Evolutionary conservation across 2,797 vertebrate genomes (phyloP).

Genomic region (Spea hammondii): DNA sequence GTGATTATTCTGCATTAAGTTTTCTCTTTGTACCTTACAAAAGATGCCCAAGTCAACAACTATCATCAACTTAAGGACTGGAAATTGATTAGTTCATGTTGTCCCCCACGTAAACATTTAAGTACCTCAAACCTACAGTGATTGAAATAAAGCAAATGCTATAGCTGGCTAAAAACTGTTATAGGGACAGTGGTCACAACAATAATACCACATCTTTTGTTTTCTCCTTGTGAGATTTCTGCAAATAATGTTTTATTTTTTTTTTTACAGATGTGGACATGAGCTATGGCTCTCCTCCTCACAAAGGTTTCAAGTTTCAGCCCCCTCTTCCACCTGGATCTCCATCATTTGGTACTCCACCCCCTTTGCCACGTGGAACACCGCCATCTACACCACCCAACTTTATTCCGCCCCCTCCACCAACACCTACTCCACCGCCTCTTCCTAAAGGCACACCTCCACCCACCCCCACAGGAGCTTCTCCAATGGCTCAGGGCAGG

Average conservation of each 20-base stretch:
- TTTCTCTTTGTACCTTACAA: too few relatives aligned
- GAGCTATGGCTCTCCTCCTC: slow-evolving; percentile 52
- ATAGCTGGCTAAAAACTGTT: too few relatives aligned
- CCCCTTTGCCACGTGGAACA: slow-evolving; percentile 81
- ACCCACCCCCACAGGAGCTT: slow-evolving; percentile 68
- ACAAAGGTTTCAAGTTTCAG: slow-evolving; percentile 79
- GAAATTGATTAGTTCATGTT: too few relatives aligned
- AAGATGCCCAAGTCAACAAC: too few relatives aligned
- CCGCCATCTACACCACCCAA: slow-evolving; percentile 73
- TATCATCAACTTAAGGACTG: too few relatives aligned
- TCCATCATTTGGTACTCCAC: slow-evolving; percentile 74
- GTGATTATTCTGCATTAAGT: too few relatives aligned
- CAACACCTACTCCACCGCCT: slow-evolving; percentile 71
- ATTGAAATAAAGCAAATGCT: too few relatives aligned
- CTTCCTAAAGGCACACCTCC: slow-evolving; percentile 81
- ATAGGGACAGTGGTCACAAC: too few relatives aligned
- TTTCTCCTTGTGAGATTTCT: not conserved
- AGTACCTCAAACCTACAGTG: too few relatives aligned
- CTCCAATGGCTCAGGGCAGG: slow-evolving; percentile 58
- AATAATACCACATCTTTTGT: not conserved
- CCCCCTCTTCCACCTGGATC: slow-evolving; percentile 81
- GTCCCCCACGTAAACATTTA: too few relatives aligned
- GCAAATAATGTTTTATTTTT: not conserved
- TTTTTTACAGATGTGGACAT: slow-evolving; percentile 62
- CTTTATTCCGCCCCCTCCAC: slow-evolving; percentile 58